Evolutionary conservation across 2,797 vertebrate genomes (phyloP), one percentile per base, ranked within the genome.

Genomic region (Scolopax rusticola): DNA sequence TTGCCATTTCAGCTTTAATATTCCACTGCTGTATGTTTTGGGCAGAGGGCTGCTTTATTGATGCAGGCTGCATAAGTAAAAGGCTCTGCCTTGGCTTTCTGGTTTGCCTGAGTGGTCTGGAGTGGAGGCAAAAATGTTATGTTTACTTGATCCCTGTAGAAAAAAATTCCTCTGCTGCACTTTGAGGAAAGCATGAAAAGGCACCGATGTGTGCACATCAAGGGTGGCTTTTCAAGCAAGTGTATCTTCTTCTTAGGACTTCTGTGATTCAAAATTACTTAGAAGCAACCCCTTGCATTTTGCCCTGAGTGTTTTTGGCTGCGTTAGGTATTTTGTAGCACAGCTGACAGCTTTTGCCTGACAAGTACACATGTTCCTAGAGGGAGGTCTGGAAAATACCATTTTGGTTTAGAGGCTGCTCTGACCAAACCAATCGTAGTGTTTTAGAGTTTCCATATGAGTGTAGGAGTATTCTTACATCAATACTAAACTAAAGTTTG

Each of bases 1-100:
- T 95, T 89, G 77, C 85, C 50, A 57, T 96, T 94, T 91, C 84
- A 93, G 41, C 65, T 89, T 76, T 87, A 21, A 76, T 41, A 64
- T 47, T 23, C 18, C 79, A 19, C 45, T 23, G 15, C 57, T 78
- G 8, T 59, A 1, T 84, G 40, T 87, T 92, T 61, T 43, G 20
- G 50, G 70, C 43, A 79, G 19, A 57, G 38, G 80, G 30, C 65
- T 84, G 79, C 12, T 50, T 73, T 50, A 57, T 21, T 85, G 60
- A 43, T 74, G 76, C 51, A 80, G 51, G 23, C 53, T 90, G 63
- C 54, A 36, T 23, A 43, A 71, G 54, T 78, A 27, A 84, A 84
- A 87, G 38, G 16, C 47, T 48, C 38, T 71, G 30, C 36, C 48
- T 87, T 51, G 69, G 27, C 67, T 80, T 92, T 89, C 69, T 92